Evolutionary conservation across 1,140 invertebrate genomes (phyloP).

Genomic region (Globodera rostochiensis): DNA sequence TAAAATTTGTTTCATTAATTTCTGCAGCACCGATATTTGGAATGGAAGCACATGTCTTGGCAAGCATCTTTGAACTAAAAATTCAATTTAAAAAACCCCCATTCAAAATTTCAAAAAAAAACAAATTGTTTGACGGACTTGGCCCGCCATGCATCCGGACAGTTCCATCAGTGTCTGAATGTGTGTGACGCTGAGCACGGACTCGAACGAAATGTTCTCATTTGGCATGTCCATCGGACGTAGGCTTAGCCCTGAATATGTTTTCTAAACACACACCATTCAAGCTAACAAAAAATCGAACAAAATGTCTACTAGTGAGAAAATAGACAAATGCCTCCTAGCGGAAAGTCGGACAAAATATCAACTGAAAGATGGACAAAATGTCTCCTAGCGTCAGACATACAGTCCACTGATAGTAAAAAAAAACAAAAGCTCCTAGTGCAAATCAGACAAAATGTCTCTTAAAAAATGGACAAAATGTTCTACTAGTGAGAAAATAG

Average conservation of each 20-base stretch:
- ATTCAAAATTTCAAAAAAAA: not conserved
- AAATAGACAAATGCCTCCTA: too few species aligned
- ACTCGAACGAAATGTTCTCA: slow-evolving; percentile 63
- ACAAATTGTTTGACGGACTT: slow-evolving; percentile 40
- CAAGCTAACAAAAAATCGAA: too few species aligned
- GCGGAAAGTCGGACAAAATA: too few species aligned
- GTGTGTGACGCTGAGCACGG: slow-evolving; percentile 61
- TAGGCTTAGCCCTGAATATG: slow-evolving; percentile 45
- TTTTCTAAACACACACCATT: not conserved
- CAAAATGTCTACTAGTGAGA: too few species aligned
- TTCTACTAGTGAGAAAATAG: too few species aligned
- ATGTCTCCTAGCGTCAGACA: too few species aligned
- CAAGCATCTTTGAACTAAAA: slow-evolving; percentile 52
- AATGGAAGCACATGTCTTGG: slow-evolving; percentile 62
- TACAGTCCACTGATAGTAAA: too few species aligned
- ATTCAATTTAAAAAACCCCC: not conserved
- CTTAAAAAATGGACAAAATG: too few species aligned
- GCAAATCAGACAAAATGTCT: too few species aligned
- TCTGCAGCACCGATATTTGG: slow-evolving; percentile 54
- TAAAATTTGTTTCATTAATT: not conserved
- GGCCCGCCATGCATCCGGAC: slow-evolving; percentile 59
- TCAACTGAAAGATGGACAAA: too few species aligned
- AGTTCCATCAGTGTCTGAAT: slow-evolving; percentile 65
- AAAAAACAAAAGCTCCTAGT: too few species aligned
- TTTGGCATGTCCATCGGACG: slow-evolving; percentile 46